These are phyloP conservation scores for Galbula dea DNA, from an alignment of 2,113 vertebrate genomes.

Conservation along the genomic window DNA sequence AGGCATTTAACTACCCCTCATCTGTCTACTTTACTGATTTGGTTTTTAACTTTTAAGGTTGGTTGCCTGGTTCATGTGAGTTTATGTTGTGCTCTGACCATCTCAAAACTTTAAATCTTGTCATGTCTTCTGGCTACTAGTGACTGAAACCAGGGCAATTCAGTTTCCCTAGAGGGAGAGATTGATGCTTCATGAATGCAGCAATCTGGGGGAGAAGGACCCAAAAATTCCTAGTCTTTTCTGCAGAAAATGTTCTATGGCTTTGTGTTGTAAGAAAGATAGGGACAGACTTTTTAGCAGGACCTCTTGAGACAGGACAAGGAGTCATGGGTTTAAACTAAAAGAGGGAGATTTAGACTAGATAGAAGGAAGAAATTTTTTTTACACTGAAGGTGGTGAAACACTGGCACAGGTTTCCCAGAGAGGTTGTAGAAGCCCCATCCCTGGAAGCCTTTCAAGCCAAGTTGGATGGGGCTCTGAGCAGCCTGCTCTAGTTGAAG, in stretches of 20 bases:
- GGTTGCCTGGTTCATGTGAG: background rate
- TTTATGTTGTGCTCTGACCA: background rate
- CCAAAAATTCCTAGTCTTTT: background rate
- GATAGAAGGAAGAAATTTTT: no score
- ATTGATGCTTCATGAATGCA: background rate
- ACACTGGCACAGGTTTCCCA: no score
- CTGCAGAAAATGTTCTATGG: background rate
- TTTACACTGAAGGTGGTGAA: no score
- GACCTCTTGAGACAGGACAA: no score
- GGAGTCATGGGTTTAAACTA: no score
- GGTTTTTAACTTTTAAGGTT: constrained; percentile 16
- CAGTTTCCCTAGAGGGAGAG: background rate
- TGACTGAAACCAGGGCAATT: background rate
- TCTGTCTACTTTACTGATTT: constrained; percentile 10
- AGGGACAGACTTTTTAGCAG: no score
- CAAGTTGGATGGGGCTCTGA: no score
- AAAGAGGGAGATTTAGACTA: no score
- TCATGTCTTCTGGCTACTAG: background rate
- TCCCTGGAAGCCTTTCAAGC: no score
- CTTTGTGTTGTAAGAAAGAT: no score
- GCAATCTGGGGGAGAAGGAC: background rate
- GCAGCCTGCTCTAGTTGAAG: no score
- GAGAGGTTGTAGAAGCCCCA: no score
- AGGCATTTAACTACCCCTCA: background rate
- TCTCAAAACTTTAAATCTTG: background rate